A percentile compares a stretch with the other conserved stretches of the same genome.
Evolutionary conservation across 2,113 vertebrate species (phyloP).

Genomic region (Catharus minimus): DNA sequence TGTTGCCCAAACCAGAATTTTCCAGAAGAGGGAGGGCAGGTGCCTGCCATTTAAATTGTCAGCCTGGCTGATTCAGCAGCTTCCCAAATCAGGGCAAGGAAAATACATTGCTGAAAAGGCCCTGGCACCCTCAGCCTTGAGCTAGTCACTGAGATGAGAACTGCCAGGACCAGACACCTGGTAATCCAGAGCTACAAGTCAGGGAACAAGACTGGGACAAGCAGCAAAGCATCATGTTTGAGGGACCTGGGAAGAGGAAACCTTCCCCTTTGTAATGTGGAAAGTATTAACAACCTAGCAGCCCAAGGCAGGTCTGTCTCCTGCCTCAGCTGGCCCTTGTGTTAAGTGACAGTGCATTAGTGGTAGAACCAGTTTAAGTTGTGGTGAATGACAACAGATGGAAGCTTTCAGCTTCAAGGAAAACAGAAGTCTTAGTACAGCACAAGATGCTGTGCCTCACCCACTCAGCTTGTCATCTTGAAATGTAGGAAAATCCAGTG

Average conservation of each 20-base stretch:
- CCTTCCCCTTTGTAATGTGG: background rate
- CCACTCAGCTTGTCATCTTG: background rate
- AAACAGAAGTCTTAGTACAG: background rate
- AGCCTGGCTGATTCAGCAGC: background rate
- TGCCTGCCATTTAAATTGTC: background rate
- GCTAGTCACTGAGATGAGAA: background rate
- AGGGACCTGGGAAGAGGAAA: background rate
- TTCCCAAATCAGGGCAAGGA: background rate
- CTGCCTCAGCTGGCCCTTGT: background rate
- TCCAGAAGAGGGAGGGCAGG: background rate
- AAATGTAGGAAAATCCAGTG: background rate
- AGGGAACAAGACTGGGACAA: background rate
- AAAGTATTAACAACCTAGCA: background rate
- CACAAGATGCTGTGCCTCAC: background rate
- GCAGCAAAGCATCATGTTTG: background rate
- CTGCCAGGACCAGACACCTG: background rate
- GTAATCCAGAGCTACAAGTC: background rate
- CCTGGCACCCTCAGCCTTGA: background rate
- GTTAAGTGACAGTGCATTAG: background rate
- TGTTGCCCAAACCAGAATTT: background rate
- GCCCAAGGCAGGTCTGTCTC: background rate
- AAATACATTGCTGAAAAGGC: accelerated
- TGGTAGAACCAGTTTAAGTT: constrained; percentile 33
- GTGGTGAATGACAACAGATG: background rate
- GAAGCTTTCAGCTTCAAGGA: background rate